A percentile compares a stretch with the other conserved stretches of the same genome.
phyloP scores from a whole-genome alignment of 2,888 invertebrate species.

The Buathra laborator region DNA sequence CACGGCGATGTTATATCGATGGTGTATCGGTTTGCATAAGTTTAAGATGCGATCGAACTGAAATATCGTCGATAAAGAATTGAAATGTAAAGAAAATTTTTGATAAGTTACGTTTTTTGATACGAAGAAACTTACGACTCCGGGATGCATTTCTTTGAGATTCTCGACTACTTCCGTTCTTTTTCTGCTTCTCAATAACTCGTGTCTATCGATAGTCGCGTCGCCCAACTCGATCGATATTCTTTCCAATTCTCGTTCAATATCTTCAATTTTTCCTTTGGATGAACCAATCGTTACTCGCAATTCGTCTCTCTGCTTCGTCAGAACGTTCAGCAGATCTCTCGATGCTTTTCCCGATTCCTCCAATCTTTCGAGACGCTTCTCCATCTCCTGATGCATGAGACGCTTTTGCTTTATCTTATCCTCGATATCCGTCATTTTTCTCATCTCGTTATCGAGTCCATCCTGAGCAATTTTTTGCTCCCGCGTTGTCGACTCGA shows the following conservation, averaged over 20 bases:
- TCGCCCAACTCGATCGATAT: slow-evolving; percentile 97
- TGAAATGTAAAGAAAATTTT: not conserved
- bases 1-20: slow-evolving; percentile 98
- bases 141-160: slow-evolving; percentile 98
- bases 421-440: slow-evolving; percentile 95
- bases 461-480: slow-evolving; percentile 97
- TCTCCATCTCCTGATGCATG: slow-evolving; percentile 97
- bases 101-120: not conserved
- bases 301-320: slow-evolving; percentile 92
- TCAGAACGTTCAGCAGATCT: slow-evolving; percentile 95
- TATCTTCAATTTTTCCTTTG: slow-evolving; percentile 93
- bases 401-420: slow-evolving; percentile 96
- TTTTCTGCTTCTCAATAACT: slow-evolving; percentile 96
- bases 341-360: slow-evolving; percentile 97
- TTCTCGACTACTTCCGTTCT: slow-evolving; percentile 99
- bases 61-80: not conserved
- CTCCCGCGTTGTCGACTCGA: slow-evolving; percentile 97
- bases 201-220: slow-evolving; percentile 98
- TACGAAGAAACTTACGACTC: slow-evolving; percentile 89
- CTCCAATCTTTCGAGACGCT: slow-evolving; percentile 96
- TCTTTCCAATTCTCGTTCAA: slow-evolving; percentile 94
- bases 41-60: slow-evolving; percentile 99
- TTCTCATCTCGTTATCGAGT: slow-evolving; percentile 94
- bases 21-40: slow-evolving; percentile 99
- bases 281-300: slow-evolving; percentile 96